These are phyloP conservation scores for Anas capensis DNA, from an alignment of 2,797 vertebrate genomes.

Conservation along the genomic window DNA sequence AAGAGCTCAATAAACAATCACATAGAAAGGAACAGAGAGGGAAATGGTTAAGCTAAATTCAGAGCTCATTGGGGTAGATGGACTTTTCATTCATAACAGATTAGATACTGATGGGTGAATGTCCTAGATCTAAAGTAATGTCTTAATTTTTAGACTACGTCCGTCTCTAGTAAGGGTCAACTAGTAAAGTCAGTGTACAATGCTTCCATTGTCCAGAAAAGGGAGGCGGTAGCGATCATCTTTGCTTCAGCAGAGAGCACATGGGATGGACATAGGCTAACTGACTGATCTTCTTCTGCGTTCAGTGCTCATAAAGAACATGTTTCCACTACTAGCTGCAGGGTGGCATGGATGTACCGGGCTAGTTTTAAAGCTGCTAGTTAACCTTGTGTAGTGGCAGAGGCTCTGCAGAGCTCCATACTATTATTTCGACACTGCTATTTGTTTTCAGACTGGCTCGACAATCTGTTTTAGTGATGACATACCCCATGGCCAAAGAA, in stretches of 20 bases:
- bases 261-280: not conserved
- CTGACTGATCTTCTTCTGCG: not conserved
- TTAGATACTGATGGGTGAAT: not conserved
- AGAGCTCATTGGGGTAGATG: not conserved
- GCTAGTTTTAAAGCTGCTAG: not conserved
- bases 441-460: not conserved
- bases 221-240: not conserved
- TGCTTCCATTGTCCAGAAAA: not conserved
- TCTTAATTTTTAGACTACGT: not conserved
- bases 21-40: not conserved
- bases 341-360: fast-evolving
- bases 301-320: not conserved
- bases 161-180: not conserved
- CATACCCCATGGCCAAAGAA: not conserved
- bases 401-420: not conserved
- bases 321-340: not conserved
- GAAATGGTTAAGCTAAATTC: not conserved
- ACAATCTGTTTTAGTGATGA: not conserved
- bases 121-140: not conserved
- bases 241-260: not conserved
- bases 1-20: not conserved
- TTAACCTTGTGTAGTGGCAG: not conserved
- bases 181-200: not conserved
- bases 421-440: not conserved
- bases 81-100: not conserved